phyloP scores from a whole-genome alignment of 1,140 invertebrate species.

The Diorhabda carinulata region DNA sequence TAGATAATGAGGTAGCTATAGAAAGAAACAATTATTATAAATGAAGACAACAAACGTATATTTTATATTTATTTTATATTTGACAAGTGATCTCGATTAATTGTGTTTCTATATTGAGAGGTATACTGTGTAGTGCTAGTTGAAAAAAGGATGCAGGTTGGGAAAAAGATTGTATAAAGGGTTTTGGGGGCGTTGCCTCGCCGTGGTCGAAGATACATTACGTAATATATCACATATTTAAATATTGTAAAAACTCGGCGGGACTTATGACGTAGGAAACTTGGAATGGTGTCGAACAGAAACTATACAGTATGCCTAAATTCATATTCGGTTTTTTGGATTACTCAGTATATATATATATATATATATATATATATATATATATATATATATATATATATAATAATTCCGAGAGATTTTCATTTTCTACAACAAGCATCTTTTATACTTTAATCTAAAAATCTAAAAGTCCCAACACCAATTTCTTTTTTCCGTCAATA shows the following conservation, averaged over 20 bases:
- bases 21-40: slow-evolving; percentile 6
- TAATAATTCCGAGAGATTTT: too few species aligned
- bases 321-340: background rate
- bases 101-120: slow-evolving; percentile 21
- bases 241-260: slow-evolving; percentile 21
- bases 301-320: slow-evolving; percentile 5
- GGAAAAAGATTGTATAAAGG: slow-evolving; percentile 4
- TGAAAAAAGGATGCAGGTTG: slow-evolving; percentile 15
- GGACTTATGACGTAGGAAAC: slow-evolving; percentile 7
- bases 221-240: slow-evolving; percentile 25
- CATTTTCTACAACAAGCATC: too few species aligned
- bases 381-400: too few species aligned
- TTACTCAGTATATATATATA: background rate
- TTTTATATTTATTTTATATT: slow-evolving; percentile 21
- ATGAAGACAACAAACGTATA: slow-evolving; percentile 18
- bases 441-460: too few species aligned
- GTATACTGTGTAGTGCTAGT: slow-evolving; percentile 23
- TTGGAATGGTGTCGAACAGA: slow-evolving; percentile 3
- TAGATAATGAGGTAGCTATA: too few species aligned
- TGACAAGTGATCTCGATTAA: slow-evolving; percentile 21
- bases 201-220: slow-evolving; percentile 22
- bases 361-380: too few species aligned
- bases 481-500: too few species aligned
- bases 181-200: slow-evolving; percentile 9
- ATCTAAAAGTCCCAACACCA: too few species aligned